Conservation (phyloP, 1,140 invertebrate species). For the Rhynchophorus ferrugineus region DNA sequence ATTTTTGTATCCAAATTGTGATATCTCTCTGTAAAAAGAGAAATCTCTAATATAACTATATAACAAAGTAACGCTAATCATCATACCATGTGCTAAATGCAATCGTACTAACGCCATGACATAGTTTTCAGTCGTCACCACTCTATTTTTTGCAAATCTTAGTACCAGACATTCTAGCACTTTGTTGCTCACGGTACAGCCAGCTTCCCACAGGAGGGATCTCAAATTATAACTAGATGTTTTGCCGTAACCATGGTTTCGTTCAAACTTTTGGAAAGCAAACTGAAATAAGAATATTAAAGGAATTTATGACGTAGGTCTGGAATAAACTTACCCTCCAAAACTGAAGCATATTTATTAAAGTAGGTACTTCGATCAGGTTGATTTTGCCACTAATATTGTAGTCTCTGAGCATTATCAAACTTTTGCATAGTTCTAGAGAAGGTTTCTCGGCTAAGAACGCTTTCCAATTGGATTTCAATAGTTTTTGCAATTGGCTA, state of each 20-base stretch:
- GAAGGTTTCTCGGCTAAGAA: slow-evolving; percentile 45
- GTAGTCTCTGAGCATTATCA: slow-evolving; percentile 60
- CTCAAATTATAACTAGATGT: slow-evolving; percentile 59
- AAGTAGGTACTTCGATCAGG: slow-evolving; percentile 50
- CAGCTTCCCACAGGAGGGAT: slow-evolving; percentile 59
- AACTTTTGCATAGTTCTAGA: slow-evolving; percentile 55
- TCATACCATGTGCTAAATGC: slow-evolving; percentile 63
- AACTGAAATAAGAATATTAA: slow-evolving; percentile 37
- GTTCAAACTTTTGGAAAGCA: slow-evolving; percentile 55
- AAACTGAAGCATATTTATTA: slow-evolving; percentile 58
- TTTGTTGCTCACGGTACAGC: slow-evolving; percentile 64
- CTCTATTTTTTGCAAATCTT: slow-evolving; percentile 55
- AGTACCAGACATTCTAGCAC: slow-evolving; percentile 65
- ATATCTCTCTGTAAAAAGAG: slow-evolving; percentile 54
- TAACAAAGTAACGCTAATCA: slow-evolving; percentile 5
- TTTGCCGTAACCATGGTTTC: slow-evolving; percentile 47
- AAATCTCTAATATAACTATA: slow-evolving; percentile 4
- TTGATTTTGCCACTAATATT: slow-evolving; percentile 57
- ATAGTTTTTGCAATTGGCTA: slow-evolving; percentile 51
- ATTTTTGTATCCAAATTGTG: slow-evolving; percentile 64
- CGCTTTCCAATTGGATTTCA: slow-evolving; percentile 52
- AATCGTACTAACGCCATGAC: slow-evolving; percentile 61
- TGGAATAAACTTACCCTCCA: slow-evolving; percentile 48
- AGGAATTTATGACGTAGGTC: background rate
- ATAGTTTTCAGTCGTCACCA: slow-evolving; percentile 56